Base-by-base conservation (phyloP, 2,888 invertebrate genomes). In the Netelia melanura region DNA sequence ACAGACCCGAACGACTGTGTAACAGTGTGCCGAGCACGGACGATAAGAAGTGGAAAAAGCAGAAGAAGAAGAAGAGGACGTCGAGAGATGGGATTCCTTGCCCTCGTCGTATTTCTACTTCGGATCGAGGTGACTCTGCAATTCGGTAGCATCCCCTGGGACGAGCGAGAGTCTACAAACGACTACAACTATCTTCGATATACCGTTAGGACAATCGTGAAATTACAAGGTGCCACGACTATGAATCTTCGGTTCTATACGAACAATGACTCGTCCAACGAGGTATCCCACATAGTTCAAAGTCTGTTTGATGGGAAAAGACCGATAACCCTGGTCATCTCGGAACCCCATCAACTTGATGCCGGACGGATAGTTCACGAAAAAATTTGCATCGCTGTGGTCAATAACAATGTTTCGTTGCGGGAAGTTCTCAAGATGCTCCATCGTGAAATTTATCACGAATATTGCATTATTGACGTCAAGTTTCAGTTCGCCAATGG, bases 121-220 rank as follows among this genome's bases (percentile, higher is more conserved):
- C 54, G 64, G 78, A 71, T 79, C 52, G 65, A 71, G 76, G 71
- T 82, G 79, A 85, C 78, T 68, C 61, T 71, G 82, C 82, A 79
- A 82, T 85, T 76, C 25, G 23, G 52, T 76, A 62, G 30, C 30
- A 62, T 82, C 75, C 44, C 74, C n/a, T 10, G 79, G 71, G 76
- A 76, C 72, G 48, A 67, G 61, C 25, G 44, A 56, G n/a, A 14
- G 14, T 44, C 71, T 79, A 70, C 68, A 52, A 62, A 25, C 48
- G 54, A 64, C 75, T 58, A 82, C 67, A 65, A 85, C 54, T 71
- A 82, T 38, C 61, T 79, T 76, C 71, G 75, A 62, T 85, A 71
- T 71, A 79, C 52, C 61, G 61, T 70, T 71, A 75, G 62, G 82
- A 76, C 76, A 71, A 75, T 82, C 54, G 76, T 72, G 76, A 71